Evolutionary conservation across 2,888 invertebrate genomes (phyloP), one percentile per base, ranked within the genome.

Genomic region (Drosophila testacea): DNA sequence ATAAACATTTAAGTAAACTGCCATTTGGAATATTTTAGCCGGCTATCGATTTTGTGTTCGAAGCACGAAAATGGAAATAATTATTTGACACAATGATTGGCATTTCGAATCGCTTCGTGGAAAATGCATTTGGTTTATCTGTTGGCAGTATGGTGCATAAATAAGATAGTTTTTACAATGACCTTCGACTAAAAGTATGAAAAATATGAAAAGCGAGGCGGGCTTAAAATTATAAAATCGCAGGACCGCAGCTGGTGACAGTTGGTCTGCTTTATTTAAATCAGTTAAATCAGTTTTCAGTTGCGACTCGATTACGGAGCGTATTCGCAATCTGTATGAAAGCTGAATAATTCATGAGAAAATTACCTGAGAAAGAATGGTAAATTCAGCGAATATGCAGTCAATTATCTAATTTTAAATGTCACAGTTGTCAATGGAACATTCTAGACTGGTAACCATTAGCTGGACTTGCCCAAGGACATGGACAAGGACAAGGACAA

Each of bases 81-180:
- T 63, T 52, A 54, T 61, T 54, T 47, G 41, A 50, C 54, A 59
- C 32, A 36, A 4, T 57, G 72, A 77, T 71, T 57, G 66, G 34
- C 61, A 59, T 56, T 63, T 51, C 30, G 30, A 1, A 38, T 46
- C n/a, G 34, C n/a, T 42, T 10, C 9, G 13, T 7, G 13, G 54
- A 5, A 75, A 69, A 63, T 56, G 36, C 50, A 50, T 44, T 74
- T 68, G 30, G 27, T 52, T 63, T 46, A 46, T 62, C 54, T 22
- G 6, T 55, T 38, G 46, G 30, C n/a, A 4, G 36, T 54, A 39
- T 41, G 28, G 30, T n/a, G 16, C 9, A 52, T 48, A 54, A 38
- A 42, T 30, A 34, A 4, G 42, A 61, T 41, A 39, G 10, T 11
- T 16, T 48, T 44, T n/a, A 7, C 38, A 57, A n/a, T 27, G 41